These are phyloP conservation scores for Luffia ferchaultella DNA, from an alignment of 2,888 invertebrate species.

Conservation along the genomic window DNA sequence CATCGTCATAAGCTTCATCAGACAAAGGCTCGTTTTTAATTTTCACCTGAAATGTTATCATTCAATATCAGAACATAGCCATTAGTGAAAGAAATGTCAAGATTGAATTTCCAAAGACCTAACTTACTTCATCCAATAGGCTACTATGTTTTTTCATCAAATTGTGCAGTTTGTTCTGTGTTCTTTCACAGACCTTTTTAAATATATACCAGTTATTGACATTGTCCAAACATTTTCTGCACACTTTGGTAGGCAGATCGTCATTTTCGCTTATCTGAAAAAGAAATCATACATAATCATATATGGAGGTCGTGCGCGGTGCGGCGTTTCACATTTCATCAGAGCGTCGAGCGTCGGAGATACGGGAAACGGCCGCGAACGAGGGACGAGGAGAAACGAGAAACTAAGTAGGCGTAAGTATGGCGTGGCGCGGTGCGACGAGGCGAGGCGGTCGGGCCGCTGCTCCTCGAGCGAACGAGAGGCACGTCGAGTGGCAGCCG, in stretches of 20 bases:
- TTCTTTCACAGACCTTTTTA: constrained; percentile 69
- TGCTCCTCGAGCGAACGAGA: constrained; percentile 61
- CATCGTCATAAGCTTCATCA: constrained; percentile 63
- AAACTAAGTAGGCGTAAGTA: constrained; percentile 63
- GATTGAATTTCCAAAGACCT: constrained; percentile 29
- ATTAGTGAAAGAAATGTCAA: constrained; percentile 1
- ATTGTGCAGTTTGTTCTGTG: constrained; percentile 71
- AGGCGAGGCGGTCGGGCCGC: constrained; percentile 39
- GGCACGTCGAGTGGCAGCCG: constrained; percentile 60
- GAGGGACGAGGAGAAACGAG: constrained; percentile 27
- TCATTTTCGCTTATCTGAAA: constrained; percentile 71
- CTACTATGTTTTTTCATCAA: constrained; percentile 62
- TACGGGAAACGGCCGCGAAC: constrained; percentile 27
- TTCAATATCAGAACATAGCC: constrained; percentile 16
- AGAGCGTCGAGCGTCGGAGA: constrained; percentile 26
- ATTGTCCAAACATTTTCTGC: constrained; percentile 69
- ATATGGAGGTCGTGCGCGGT: constrained; percentile 39
- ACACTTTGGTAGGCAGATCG: constrained; percentile 71
- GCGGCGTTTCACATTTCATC: constrained; percentile 49
- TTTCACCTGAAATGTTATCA: constrained; percentile 55
- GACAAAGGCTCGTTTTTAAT: constrained; percentile 67
- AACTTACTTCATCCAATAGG: constrained; percentile 61
- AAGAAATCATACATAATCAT: constrained; percentile 51
- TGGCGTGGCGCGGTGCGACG: constrained; percentile 28
- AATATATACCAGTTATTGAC: constrained; percentile 73